phyloP scores from a whole-genome alignment of 2,797 vertebrate species.

The Chelon auratus region DNA sequence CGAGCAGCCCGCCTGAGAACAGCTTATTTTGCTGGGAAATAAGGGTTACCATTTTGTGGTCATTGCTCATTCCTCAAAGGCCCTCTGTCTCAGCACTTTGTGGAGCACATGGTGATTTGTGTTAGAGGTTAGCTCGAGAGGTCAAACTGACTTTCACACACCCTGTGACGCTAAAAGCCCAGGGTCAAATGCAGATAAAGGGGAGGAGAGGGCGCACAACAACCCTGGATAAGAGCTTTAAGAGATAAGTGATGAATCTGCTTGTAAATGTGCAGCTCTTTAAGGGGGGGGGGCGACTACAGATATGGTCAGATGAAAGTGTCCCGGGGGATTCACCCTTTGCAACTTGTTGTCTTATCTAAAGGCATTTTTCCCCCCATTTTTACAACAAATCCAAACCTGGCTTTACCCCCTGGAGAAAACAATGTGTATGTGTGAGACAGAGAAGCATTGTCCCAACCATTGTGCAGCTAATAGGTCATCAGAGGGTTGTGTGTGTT shows the following conservation, averaged over 20 bases:
- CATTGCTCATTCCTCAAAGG: slow-evolving; percentile 63
- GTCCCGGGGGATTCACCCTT: slow-evolving; percentile 20
- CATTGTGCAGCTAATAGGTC: slow-evolving; percentile 78
- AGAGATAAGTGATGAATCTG: slow-evolving; percentile 70
- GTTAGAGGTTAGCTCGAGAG: slow-evolving; percentile 68
- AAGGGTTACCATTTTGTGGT: slow-evolving; percentile 56
- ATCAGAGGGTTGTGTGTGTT: slow-evolving; percentile 71
- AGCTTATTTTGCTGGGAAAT: slow-evolving; percentile 49
- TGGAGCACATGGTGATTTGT: slow-evolving; percentile 64
- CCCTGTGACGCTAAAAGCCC: slow-evolving; percentile 45
- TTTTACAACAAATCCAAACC: slow-evolving; percentile 69
- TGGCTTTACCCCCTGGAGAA: slow-evolving; percentile 55
- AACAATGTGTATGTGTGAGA: slow-evolving; percentile 45
- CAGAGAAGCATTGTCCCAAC: slow-evolving; percentile 65
- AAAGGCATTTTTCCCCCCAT: slow-evolving; percentile 27
- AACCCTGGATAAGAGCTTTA: slow-evolving; percentile 61
- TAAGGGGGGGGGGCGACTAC: background rate
- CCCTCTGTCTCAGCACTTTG: slow-evolving; percentile 50
- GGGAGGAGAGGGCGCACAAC: slow-evolving; percentile 43
- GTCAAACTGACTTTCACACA: slow-evolving; percentile 74
- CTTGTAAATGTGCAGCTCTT: slow-evolving; percentile 61
- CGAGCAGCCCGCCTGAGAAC: slow-evolving; percentile 17
- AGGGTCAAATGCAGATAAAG: slow-evolving; percentile 77
- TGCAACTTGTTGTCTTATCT: slow-evolving; percentile 70
- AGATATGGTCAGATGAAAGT: slow-evolving; percentile 58